Base-by-base conservation (phyloP, 2,113 vertebrate species). In the Prolemur simus region DNA sequence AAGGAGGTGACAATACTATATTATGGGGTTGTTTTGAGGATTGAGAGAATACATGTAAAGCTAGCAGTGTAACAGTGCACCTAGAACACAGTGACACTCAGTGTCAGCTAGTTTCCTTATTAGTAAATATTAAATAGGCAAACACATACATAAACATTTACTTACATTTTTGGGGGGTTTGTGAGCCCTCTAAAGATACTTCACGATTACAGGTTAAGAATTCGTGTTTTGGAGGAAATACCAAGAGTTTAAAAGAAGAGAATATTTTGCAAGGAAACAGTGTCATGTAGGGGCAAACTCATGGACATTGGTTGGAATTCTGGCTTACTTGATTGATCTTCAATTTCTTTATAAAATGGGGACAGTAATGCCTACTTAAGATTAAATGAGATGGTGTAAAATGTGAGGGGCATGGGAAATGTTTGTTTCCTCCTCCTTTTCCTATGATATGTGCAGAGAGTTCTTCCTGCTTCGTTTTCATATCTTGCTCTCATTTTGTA, bases 211-310 rank as follows among this genome's bases (percentile, higher is more conserved):
- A 87, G 47, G 37, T 77, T 95, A 82, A 85, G 45, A 90, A 84
- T 90, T 81, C 12, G 52, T 92, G 7, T 86, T 89, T 95, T 92
- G 49, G 34, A 54, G 71, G 32, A 80, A 88, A 52, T 69, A 96
- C 7, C 54, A 84, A 4, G 37, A 93, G 23, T 93, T 93, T 94
- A 66, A 82, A 92, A 32, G 32, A 71, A 78, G 64, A 83, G 37
- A 93, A 1, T 64, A 32, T 73, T 95, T 96, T 87, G 13, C 37
- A 58, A 89, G 73, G 77, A 87, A 96, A 69, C 25, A 78, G 6
- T 73, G 54, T 78, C 66, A 80, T 56, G 25, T 78, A 25, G 69
- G 66, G 34, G 27, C 4, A 69, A 73, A 92, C 17, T n/a, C 25
- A 8, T 60, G n/a, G 60, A 32, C 37, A 6, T 89, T 52, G 34